Base-by-base conservation (phyloP, 2,113 vertebrate genomes). In the Gambusia holbrooki region DNA sequence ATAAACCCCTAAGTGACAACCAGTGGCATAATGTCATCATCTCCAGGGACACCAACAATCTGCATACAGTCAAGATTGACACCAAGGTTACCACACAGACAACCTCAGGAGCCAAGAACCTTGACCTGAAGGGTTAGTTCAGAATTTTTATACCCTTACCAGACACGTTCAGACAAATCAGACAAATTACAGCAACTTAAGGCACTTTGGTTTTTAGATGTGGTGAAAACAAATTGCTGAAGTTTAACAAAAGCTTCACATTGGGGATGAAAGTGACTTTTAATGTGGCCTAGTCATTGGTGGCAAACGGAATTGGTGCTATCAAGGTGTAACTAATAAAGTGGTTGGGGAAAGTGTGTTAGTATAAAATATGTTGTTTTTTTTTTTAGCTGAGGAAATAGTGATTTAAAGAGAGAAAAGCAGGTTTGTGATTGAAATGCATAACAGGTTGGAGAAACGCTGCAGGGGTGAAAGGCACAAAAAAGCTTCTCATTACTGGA, bases 21-120 rank as follows among this genome's bases (percentile, higher is more conserved):
- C 96, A 98, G 82, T 99, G 98, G 98, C 98, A 99, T 87, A 98
- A 97, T 8, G 97, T 99, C 68, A 96, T 99, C 92, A 98, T 99
- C 89, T 99, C 98, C 40, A 94, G 97, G 86, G 98, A 99, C 89
- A 96, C 96, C 81, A 98, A 96, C 94, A 99, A 99, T 82, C 95
- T 98, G 17, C 98, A 99, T 90, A 99, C 95, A 2, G 97, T 99
- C 75, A 98, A 98, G 92, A 98, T 99, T 3, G 97, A 99, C 91
- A 98, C 96, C 22, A 98, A 98, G 92, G 94, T 97, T 90, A 98
- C 97, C 33, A 98, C 97, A 0, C 98, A 99, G 84, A 98, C 96
- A 77, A 98, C 97, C 1, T 93, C 96, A 0, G 98, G 98, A 87
- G 98, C 98, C 89, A 97, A 96, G 88, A 98, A 99, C 88, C 91